Percentiles rank a stretch among this genome's conserved stretches.
phyloP scores from a whole-genome alignment of 2,113 vertebrate species.

The Nycticebus coucang region DNA sequence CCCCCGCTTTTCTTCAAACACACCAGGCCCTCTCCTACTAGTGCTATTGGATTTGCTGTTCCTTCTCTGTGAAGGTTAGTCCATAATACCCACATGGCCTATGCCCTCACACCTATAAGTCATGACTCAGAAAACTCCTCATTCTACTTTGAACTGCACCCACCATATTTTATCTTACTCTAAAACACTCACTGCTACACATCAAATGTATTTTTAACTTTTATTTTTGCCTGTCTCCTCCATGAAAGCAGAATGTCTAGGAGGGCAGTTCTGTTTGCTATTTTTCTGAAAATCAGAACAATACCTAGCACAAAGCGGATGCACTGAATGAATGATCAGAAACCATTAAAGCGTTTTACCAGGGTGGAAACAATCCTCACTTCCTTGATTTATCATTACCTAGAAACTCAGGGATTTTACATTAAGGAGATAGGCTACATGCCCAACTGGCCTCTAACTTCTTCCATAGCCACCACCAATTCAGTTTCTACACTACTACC shows the following conservation, averaged over 20 bases:
- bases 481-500: not conserved
- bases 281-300: slow-evolving; percentile 4
- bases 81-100: not conserved
- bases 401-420: not conserved
- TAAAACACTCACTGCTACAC: not conserved
- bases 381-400: not conserved
- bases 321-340: not conserved
- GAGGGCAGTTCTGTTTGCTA: not conserved
- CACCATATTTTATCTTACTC: not conserved
- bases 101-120: not conserved
- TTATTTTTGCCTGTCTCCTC: not conserved
- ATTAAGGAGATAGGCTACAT: not conserved
- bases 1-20: not conserved
- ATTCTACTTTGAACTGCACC: not conserved
- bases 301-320: not conserved
- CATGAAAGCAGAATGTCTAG: not conserved
- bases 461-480: not conserved
- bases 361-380: not conserved
- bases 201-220: not conserved
- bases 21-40: not conserved
- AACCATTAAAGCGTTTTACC: not conserved
- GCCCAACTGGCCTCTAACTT: not conserved
- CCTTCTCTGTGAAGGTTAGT: not conserved
- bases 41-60: not conserved
- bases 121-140: not conserved